Evolutionary conservation across 2,113 vertebrate genomes (phyloP), one percentile per base, ranked within the genome.

Genomic region (Nesospiza acunhae): DNA sequence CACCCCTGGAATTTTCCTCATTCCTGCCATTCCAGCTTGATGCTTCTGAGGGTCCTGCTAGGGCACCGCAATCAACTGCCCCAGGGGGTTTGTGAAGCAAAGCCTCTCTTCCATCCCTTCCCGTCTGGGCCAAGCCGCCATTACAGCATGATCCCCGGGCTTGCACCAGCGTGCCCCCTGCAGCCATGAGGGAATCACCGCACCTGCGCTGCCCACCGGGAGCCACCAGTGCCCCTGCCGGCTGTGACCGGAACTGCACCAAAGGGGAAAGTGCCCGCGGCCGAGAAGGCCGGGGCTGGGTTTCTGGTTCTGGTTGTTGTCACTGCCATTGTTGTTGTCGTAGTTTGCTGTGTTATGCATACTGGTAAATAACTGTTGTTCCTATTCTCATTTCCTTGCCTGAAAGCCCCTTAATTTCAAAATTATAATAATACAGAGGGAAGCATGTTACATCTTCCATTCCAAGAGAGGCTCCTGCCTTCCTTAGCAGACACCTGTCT

Each of bases 111-210:
- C 50, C 28, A 53, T 30, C 10, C 28, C 28, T 53, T 12, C 28
- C 52, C 1, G 11, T 53, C 52, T 53, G 52, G 28, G 10, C 17
- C 52, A 19, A 53, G 28, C 28, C 4, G 52, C 52, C 28, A 30
- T 37, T 4, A 1, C 59, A 17, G 26, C 5, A 4, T 15, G 21
- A 33, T n/a, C 31, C 20, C 31, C 13, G 55, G 13, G 55, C 31
- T 33, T 7, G 6, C 20, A 5, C 30, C 31, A 11, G 5, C 8
- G n/a, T 9, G 23, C 23, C 59, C 35, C 35, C 59, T 60, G 56
- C 56, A 22, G 21, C 9, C 6, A 1, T 1, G 33, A 9, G 4
- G 56, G 21, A 23, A 35, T n/a, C 31, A 6, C 9, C 4, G 13
- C 31, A 31, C 52, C 11, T 8, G 28, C 17, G 17, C 28, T 30